A percentile compares a stretch with the other conserved stretches of the same genome.
phyloP scores from a whole-genome alignment of 23 tunicate genomes.

The Aplidium turbinatum region DNA sequence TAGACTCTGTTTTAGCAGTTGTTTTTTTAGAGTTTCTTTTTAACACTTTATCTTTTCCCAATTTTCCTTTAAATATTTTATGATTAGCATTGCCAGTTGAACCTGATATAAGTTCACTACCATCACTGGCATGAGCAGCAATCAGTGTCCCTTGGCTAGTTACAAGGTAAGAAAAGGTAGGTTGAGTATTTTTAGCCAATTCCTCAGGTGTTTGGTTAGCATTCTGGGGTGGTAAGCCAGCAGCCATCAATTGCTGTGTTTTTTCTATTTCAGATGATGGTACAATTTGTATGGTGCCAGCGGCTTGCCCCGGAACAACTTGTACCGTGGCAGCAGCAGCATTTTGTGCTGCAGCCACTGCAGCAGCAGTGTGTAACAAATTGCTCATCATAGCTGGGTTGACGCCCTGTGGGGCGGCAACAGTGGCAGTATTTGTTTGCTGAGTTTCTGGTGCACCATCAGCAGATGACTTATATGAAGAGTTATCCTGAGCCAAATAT shows the following conservation, averaged over 20 bases:
- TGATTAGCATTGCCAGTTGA: background rate
- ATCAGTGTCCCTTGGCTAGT: conserved; percentile 94
- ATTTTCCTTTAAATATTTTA: too few species aligned
- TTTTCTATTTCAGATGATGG: conserved; percentile 74
- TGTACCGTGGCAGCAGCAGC: conserved; percentile 97
- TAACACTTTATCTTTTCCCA: too few species aligned
- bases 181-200: conserved; percentile 43
- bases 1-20: too few species aligned
- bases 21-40: too few species aligned
- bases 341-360: conserved; percentile 92
- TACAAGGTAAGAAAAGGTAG: conserved; percentile 83
- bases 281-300: conserved; percentile 93
- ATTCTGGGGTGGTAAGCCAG: conserved; percentile 82
- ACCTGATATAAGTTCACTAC: conserved; percentile 69
- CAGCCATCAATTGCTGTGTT: conserved; percentile 90
- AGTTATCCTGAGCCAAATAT: background rate
- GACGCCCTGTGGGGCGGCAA: conserved; percentile 97
- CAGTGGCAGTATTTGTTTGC: conserved; percentile 89
- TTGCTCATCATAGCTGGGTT: conserved; percentile 96
- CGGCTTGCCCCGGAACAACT: conserved; percentile 90
- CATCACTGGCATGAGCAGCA: conserved; percentile 95
- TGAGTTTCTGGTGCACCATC: conserved; percentile 8
- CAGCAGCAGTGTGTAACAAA: conserved; percentile 93
- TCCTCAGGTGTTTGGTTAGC: conserved; percentile 66
- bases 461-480: background rate